Evolutionary conservation across 2,797 vertebrate genomes (phyloP), one percentile per base, ranked within the genome.

Genomic region (Sorex maritimensis): DNA sequence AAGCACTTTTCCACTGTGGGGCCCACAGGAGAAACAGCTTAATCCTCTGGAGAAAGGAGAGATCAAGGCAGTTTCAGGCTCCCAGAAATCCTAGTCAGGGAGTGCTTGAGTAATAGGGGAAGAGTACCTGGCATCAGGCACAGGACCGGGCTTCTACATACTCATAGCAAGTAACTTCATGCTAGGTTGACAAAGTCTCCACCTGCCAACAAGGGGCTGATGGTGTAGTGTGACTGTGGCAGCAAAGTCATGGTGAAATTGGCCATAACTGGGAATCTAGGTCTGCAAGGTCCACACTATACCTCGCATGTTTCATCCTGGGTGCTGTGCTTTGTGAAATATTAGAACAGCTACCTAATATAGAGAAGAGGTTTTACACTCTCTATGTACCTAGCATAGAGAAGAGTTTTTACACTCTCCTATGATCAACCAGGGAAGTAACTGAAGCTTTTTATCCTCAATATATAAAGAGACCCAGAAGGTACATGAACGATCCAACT

Each of bases 21-120:
- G 0, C 15, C 12, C 5, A 0, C 2, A 0, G 14, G 34, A 55
- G 67, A 14, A 63, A 4, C 2, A 11, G 52, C 28, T 19, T 72
- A 9, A 63, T 17, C 17, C 5, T 2, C 30, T 58, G 30, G 58
- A 85, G 34, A 78, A 87, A 78, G 23, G 26, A 17, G 15, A 52
- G n/a, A n/a, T 3, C 34, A 28, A 13, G 8, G 13, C 30, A 73
- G 41, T 30, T 49, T 30, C 0, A 4, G n/a, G 21, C 4, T n/a
- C 24, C 30, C 28, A n/a, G 21, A 52, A 44, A 58, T 10, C 34
- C 46, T 17, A 1, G 5, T 15, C 0, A 23, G 67, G 26, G 28
- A 7, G 4, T 6, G 5, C 1, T 9, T 5, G 13, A 24, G 55
- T 28, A 1, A 34, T 14, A 4, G 26, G 38, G 52, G 28, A 13